Evolutionary conservation across 2,888 invertebrate genomes (phyloP), one percentile per base, ranked within the genome.

Genomic region (Drosophila bunnanda): DNA sequence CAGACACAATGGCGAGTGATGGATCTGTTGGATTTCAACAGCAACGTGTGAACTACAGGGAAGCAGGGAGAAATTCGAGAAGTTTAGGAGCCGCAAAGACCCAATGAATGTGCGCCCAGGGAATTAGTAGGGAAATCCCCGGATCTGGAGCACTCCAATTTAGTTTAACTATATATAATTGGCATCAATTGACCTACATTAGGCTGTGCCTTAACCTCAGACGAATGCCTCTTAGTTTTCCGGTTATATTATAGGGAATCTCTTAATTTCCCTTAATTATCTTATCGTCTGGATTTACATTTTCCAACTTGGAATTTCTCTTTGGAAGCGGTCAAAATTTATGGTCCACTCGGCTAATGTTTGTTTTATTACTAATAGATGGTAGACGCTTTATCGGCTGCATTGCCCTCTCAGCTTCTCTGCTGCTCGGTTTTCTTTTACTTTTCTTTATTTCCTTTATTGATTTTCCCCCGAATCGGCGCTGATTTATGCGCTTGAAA

Each of bases 361-460:
- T 39, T 68, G 46, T 77, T 82, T 79, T 77, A 79, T 80, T 79
- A 56, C 55, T 69, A 86, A 83, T 86, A 66, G 79, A 80, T 79
- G 79, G 61, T 74, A 44, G 58, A 48, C 58, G 34, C 75, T 77
- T 77, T 80, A 83, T 83, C 86, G 57, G 43, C 57, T 52, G 68
- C 69, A 56, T 53, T 56, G 41, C 38, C 36, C 48, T 48, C 38
- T 34, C 46, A 38, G 48, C 15, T 22, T 50, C 32, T 15, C 32
- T 32, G 17, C 41, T 43, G 30, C 32, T 41, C 43, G 28, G 38
- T 39, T 39, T 43, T 28, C 34, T 6, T 48, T 17, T 38, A 9
- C 17, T 17, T 55, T 38, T 52, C 57, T 36, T 44, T 32, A 43
- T 54, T 38, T 20, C 17, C 59, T 77, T 80, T 77, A 75, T 70